Evolutionary conservation across 2,113 vertebrate genomes (phyloP).

Genomic region (Oncorhynchus mykiss): DNA sequence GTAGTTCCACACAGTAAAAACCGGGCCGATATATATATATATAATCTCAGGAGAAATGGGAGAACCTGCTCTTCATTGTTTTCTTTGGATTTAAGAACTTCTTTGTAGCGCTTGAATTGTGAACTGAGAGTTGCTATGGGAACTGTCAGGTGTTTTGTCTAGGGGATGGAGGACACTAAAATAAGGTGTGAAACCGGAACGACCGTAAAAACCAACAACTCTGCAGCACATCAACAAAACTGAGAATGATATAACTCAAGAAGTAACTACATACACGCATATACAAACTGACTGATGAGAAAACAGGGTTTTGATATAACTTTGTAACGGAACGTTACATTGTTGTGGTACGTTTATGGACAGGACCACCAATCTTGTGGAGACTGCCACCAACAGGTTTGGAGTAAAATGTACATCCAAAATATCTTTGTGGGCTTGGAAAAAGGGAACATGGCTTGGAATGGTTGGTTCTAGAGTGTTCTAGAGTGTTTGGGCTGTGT

Average conservation of each 20-base stretch:
- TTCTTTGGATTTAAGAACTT: neutral
- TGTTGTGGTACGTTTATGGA: neutral
- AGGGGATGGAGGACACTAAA: neutral
- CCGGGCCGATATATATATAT: neutral
- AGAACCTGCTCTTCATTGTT: neutral
- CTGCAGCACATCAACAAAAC: conserved; percentile 45
- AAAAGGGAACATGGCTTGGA: neutral
- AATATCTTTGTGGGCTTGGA: neutral
- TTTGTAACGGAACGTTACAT: neutral
- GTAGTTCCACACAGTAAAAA: conserved; percentile 9
- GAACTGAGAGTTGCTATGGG: neutral
- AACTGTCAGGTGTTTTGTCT: neutral
- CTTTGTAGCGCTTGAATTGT: neutral
- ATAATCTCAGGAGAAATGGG: neutral
- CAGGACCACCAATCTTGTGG: neutral
- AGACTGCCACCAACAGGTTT: too few species aligned
- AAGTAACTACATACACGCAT: conserved; percentile 69
- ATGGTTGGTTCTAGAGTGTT: neutral
- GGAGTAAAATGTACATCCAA: neutral
- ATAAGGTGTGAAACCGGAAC: neutral
- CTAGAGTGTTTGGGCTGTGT: too few species aligned
- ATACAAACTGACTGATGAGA: conserved; percentile 35
- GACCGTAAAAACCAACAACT: conserved; percentile 10
- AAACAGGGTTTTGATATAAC: neutral
- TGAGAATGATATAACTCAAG: conserved; percentile 67